phyloP scores from a whole-genome alignment of 2,113 vertebrate genomes.

The Alethe diademata region DNA sequence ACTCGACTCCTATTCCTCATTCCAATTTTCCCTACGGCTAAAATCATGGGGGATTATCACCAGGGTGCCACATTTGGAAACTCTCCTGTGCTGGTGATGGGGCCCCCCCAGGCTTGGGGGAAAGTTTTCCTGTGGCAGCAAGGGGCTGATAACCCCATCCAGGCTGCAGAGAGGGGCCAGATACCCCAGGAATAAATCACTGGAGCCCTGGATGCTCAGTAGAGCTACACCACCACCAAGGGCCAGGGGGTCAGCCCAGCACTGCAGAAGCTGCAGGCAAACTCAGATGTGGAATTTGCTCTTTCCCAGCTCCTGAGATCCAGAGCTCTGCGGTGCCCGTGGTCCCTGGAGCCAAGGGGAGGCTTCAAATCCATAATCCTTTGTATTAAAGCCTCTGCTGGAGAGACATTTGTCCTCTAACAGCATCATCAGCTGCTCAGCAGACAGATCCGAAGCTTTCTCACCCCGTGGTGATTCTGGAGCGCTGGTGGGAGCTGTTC shows the following conservation, averaged over 20 bases:
- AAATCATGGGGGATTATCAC: background rate
- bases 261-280: background rate
- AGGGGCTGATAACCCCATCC: background rate
- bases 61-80: background rate
- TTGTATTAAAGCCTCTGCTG: background rate
- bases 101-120: background rate
- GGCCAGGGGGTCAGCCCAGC: background rate
- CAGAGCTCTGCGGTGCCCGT: background rate
- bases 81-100: background rate
- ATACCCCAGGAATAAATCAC: background rate
- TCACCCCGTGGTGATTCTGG: background rate
- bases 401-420: slow-evolving; percentile 6
- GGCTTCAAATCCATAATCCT: slow-evolving; percentile 1
- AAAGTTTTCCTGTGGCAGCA: background rate
- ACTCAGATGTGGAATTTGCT: background rate
- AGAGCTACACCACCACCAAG: background rate
- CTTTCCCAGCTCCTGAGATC: background rate
- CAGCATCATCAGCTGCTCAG: slow-evolving; percentile 14
- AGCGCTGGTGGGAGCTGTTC: background rate
- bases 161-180: background rate
- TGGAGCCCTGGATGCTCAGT: background rate
- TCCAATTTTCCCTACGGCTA: background rate
- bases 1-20: background rate
- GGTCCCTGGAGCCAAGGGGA: background rate
- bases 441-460: background rate